Evolutionary conservation across 2,113 vertebrate species (phyloP).

Genomic region (Pseudorhombus dupliciocellatus): DNA sequence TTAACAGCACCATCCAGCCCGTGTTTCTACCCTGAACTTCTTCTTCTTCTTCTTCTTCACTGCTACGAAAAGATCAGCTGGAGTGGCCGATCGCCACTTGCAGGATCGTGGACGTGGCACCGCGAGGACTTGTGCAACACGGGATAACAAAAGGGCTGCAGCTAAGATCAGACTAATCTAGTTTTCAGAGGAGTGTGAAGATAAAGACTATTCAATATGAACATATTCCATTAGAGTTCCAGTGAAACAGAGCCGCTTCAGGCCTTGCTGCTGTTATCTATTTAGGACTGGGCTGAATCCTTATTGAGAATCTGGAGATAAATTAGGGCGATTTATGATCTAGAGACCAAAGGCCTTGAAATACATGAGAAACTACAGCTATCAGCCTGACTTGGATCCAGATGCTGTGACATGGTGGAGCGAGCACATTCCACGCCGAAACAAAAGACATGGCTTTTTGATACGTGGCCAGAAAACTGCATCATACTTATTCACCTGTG

Average conservation of each 20-base stretch:
- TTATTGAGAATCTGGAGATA: not conserved
- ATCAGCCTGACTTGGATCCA: not conserved
- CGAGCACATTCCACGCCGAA: constrained; percentile 47
- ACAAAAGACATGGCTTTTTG: constrained; percentile 25
- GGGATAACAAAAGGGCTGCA: not conserved
- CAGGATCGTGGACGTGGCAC: not conserved
- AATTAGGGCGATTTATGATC: not conserved
- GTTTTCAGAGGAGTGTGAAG: not conserved
- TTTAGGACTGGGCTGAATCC: not conserved
- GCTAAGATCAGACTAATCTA: not conserved
- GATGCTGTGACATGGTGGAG: constrained; percentile 14
- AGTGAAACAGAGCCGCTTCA: not conserved
- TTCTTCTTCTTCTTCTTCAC: not conserved
- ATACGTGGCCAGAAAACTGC: constrained; percentile 27
- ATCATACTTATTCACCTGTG: constrained; percentile 27
- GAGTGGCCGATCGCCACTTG: not conserved
- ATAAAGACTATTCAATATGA: not conserved
- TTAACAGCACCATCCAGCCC: not conserved
- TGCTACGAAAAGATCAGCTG: not conserved
- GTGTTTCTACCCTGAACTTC: not conserved
- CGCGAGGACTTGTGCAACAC: constrained; percentile 1
- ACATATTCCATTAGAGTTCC: not conserved
- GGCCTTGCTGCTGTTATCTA: not conserved
- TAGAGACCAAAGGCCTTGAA: not conserved
- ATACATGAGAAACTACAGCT: constrained; percentile 5